Percentiles rank a stretch among this genome's conserved stretches.
These are phyloP conservation scores for Tenthredo amoena DNA, from an alignment of 2,888 invertebrate species.

Conservation along the genomic window DNA sequence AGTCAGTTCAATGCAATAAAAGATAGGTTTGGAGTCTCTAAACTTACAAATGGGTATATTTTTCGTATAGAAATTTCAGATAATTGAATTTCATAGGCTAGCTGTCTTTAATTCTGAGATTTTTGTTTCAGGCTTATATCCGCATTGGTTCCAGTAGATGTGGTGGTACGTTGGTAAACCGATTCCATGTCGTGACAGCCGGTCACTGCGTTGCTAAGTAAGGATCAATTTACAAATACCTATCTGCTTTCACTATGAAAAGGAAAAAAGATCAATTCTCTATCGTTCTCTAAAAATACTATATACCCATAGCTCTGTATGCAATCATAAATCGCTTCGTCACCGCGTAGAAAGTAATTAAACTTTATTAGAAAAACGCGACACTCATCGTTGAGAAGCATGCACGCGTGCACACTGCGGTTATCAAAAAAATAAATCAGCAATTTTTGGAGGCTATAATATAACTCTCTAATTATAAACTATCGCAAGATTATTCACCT, in stretches of 20 bases:
- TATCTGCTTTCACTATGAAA: conserved; percentile 46
- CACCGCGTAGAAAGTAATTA: conserved; percentile 19
- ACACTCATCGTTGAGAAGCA: not conserved
- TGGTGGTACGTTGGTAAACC: conserved; percentile 94
- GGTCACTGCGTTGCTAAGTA: conserved; percentile 94
- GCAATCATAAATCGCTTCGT: not conserved
- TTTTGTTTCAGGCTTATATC: conserved; percentile 85
- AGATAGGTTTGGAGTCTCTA: not conserved
- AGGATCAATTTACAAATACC: conserved; percentile 61
- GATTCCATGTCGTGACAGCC: conserved; percentile 95
- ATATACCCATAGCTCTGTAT: not conserved
- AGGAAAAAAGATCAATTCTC: conserved; percentile 12
- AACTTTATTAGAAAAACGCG: not conserved
- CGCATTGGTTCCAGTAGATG: conserved; percentile 96
- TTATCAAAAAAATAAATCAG: not conserved
- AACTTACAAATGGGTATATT: not conserved
- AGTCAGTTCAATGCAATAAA: not conserved
- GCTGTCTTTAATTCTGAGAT: conserved; percentile 41
- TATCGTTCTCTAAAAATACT: conserved; percentile 12
- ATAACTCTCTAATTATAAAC: not conserved
- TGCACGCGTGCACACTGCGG: not conserved
- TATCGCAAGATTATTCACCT: not conserved
- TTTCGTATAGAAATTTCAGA: not conserved
- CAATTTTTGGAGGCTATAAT: not conserved
- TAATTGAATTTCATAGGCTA: not conserved